These are phyloP conservation scores for Murina feae DNA, from an alignment of 2,113 vertebrate genomes.

Conservation along the genomic window DNA sequence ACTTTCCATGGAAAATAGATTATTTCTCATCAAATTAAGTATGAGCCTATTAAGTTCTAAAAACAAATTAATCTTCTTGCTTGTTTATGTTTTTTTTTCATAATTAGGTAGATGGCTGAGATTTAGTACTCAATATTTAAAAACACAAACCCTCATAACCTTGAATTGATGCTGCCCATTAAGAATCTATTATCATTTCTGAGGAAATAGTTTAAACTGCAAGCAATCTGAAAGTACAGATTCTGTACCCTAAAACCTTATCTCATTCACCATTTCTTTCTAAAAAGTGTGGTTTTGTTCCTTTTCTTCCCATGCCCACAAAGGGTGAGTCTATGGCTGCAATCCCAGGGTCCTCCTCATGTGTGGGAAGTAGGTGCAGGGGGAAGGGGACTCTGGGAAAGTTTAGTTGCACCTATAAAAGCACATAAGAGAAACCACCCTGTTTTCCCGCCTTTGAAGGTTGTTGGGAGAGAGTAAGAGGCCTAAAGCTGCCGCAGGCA, in stretches of 20 bases:
- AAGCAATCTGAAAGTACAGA: background rate
- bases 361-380: background rate
- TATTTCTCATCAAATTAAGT: too few species aligned
- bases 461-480: background rate
- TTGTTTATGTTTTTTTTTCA: too few species aligned
- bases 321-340: rapidly evolving
- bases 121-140: background rate
- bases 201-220: background rate
- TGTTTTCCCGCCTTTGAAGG: background rate
- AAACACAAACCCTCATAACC: background rate
- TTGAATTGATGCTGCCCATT: background rate
- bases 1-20: too few species aligned
- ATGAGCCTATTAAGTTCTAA: too few species aligned
- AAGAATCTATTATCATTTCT: background rate
- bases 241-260: background rate
- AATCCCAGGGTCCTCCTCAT: background rate
- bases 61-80: too few species aligned
- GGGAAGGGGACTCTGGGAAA: too few species aligned
- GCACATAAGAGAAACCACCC: background rate
- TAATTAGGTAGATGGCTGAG: too few species aligned
- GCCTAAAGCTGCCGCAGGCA: background rate
- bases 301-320: background rate
- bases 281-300: background rate
- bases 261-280: background rate
- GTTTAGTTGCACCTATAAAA: background rate